A percentile compares a stretch with the other conserved stretches of the same genome.
These are phyloP conservation scores for Gadopsis bispinosus DNA, from an alignment of 2,797 vertebrate species.

Conservation along the genomic window DNA sequence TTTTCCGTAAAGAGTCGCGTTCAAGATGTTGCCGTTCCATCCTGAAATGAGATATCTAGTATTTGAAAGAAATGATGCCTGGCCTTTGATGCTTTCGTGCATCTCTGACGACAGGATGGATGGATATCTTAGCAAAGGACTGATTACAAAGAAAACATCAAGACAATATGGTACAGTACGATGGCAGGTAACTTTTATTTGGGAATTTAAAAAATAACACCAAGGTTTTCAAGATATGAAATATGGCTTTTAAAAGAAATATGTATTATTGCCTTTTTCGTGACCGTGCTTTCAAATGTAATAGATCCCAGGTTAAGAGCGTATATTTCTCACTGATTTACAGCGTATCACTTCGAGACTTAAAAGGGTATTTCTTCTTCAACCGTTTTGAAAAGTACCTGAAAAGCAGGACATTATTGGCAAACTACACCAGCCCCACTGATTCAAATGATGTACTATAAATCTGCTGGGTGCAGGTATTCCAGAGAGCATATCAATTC, in stretches of 20 bases:
- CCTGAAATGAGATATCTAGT: constrained; percentile 58
- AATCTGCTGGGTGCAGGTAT: constrained; percentile 44
- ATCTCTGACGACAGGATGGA: constrained; percentile 28
- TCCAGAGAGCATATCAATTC: constrained; percentile 54
- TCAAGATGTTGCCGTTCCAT: constrained; percentile 68
- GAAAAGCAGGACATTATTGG: constrained; percentile 45
- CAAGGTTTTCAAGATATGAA: neutral
- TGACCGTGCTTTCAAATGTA: constrained; percentile 32
- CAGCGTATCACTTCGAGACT: constrained; percentile 60
- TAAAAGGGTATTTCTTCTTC: constrained; percentile 47
- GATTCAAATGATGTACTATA: constrained; percentile 52
- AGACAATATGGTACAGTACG: neutral
- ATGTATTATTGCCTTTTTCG: constrained; percentile 9
- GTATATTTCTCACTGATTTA: constrained; percentile 46
- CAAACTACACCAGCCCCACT: constrained; percentile 21
- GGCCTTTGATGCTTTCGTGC: constrained; percentile 9
- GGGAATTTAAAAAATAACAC: neutral
- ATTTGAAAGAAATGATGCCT: constrained; percentile 42
- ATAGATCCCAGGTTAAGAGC: constrained; percentile 44
- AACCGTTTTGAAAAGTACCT: constrained; percentile 50
- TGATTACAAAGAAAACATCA: constrained; percentile 20
- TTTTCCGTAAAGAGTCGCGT: constrained; percentile 50
- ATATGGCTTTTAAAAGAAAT: constrained; percentile 3
- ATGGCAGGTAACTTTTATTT: neutral
- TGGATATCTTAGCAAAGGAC: constrained; percentile 24